Conservation (phyloP, 92 coral and sea anemone species). For the Porites cylindrica region DNA sequence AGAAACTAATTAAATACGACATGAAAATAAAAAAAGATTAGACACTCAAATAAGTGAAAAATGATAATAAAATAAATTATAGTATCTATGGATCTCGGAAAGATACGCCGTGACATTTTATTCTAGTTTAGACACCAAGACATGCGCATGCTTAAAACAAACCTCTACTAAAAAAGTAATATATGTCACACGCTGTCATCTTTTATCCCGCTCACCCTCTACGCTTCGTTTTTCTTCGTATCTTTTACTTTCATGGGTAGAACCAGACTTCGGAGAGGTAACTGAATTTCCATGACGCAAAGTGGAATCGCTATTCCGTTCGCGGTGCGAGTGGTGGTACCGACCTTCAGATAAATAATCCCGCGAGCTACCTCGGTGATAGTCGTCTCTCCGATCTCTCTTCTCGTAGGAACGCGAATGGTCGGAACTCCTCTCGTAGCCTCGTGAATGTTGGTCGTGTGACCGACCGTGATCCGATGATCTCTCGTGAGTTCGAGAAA, state of each 20-base stretch:
- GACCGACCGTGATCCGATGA: conserved; percentile 81
- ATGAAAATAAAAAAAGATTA: no score
- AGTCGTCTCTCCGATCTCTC: conserved; percentile 78
- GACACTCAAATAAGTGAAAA: no score
- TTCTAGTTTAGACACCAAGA: conserved; percentile 8
- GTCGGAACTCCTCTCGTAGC: conserved; percentile 77
- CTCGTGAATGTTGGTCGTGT: conserved; percentile 78
- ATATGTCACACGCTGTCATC: conserved; percentile 55
- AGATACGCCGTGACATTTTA: not conserved
- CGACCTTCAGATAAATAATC: conserved; percentile 87
- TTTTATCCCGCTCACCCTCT: conserved; percentile 78
- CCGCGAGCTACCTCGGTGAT: conserved; percentile 74
- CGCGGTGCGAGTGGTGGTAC: conserved; percentile 82
- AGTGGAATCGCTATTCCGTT: conserved; percentile 59
- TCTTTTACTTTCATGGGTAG: conserved; percentile 69
- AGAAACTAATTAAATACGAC: no score
- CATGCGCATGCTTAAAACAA: not conserved
- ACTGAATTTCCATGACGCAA: conserved; percentile 46
- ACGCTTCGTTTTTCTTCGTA: conserved; percentile 73
- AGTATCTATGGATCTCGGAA: not conserved
- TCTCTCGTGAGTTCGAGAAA: conserved; percentile 79
- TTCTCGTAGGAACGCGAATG: conserved; percentile 84
- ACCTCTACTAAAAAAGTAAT: not conserved
- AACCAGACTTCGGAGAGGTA: conserved; percentile 58
- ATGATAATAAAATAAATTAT: no score